Conservation (phyloP, 2,888 invertebrate species). For the Drosophila nigricruria region DNA sequence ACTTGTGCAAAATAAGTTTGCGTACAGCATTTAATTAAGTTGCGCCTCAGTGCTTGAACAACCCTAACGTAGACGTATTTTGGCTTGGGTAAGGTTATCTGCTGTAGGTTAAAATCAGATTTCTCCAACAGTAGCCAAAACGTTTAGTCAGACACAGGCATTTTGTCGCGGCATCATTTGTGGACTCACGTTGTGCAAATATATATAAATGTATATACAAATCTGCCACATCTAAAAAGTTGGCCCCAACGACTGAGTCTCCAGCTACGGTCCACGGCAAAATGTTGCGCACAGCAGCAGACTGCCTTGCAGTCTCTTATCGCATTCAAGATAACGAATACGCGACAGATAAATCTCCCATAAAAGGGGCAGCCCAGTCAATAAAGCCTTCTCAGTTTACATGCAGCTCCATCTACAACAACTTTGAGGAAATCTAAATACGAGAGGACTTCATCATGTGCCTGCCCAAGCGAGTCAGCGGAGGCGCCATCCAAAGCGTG, state of each 20-base stretch:
- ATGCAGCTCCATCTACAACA: slow-evolving; percentile 24
- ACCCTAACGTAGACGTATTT: slow-evolving; percentile 36
- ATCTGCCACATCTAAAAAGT: slow-evolving; percentile 28
- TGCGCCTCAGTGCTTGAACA: slow-evolving; percentile 13
- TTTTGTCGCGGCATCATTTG: slow-evolving; percentile 69
- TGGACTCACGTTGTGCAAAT: slow-evolving; percentile 81
- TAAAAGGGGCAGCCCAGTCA: slow-evolving; percentile 59
- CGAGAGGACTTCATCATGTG: slow-evolving; percentile 63
- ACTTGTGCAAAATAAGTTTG: slow-evolving; percentile 1
- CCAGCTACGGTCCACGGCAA: slow-evolving; percentile 29
- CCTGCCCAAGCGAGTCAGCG: slow-evolving; percentile 68
- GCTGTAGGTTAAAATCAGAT: slow-evolving; percentile 36
- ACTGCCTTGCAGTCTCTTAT: slow-evolving; percentile 39
- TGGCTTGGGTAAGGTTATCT: slow-evolving; percentile 49
- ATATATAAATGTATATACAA: slow-evolving; percentile 46
- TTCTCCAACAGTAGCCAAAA: slow-evolving; percentile 46
- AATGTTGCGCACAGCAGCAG: slow-evolving; percentile 58
- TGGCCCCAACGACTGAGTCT: slow-evolving; percentile 34
- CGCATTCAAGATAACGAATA: slow-evolving; percentile 49
- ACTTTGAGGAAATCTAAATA: not conserved
- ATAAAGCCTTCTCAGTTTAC: slow-evolving; percentile 55
- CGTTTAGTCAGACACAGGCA: slow-evolving; percentile 39
- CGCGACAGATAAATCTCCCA: slow-evolving; percentile 37
- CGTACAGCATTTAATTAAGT: slow-evolving; percentile 30
- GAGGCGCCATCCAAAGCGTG: slow-evolving; percentile 68